Evolutionary conservation across 1,140 invertebrate species (phyloP), one percentile per base, ranked within the genome.

Genomic region (Eupeodes corollae): DNA sequence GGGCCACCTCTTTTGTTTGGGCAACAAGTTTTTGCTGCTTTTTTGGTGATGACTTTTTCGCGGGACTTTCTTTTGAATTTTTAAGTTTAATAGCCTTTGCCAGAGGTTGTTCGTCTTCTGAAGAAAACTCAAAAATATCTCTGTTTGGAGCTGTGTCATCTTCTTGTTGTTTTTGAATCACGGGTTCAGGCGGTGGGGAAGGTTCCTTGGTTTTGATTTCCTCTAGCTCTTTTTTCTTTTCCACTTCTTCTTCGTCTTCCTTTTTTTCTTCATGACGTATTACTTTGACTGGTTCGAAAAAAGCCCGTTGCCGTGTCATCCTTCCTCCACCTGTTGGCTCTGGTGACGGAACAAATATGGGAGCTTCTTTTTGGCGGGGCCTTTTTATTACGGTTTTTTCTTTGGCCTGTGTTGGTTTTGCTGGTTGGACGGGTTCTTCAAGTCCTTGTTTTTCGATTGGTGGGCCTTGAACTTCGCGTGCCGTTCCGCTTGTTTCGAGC

Each of bases 51-150:
- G 42, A 37, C 1, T 46, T 48, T 31, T 63, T 63, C 12, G 58
- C 56, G 8, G 55, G 56, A 33, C 48, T 54, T 6, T 38, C 21
- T 21, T 56, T 62, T 14, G 30, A 51, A 6, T 68, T 63, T 46
- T 59, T 68, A 41, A 67, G 52, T 39, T 67, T 66, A 6, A 66
- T 57, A n/a, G 64, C 52, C 50, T 70, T 71, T 43, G 59, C 55
- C 48, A 68, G 45, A 13, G 70, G 68, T 54, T 72, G 63, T 35
- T 71, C 63, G 47, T 70, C 68, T 33, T 70, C 68, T 0, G 70
- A 70, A 31, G 67, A 68, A 31, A 69, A 71, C 45, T 72, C 70
- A 37, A 68, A 69, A 14, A 66, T 61, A 44, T 67, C 46, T 3
- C 42, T 43, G 6, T 38, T 40, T 43, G 26, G 42, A 5, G 18